A percentile compares a stretch with the other conserved stretches of the same genome.
Conservation (phyloP, 2,113 vertebrate genomes). For the Esox niger region DNA sequence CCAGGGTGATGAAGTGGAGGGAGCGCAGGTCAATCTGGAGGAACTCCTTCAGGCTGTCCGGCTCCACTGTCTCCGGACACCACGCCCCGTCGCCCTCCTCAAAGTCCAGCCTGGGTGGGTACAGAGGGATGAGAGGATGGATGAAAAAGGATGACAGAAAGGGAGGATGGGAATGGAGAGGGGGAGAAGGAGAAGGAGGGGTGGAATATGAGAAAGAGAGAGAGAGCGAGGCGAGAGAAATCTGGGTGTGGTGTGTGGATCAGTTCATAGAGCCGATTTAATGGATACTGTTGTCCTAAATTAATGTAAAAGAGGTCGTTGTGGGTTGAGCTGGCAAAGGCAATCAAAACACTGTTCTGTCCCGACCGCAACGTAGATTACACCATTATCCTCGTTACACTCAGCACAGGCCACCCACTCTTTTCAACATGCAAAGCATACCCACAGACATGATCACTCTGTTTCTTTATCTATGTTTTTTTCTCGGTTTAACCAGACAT, state of each 20-base stretch:
- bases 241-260: constrained; percentile 31
- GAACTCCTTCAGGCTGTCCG: constrained; percentile 90
- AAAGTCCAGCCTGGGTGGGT: constrained; percentile 78
- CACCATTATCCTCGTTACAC: constrained; percentile 50
- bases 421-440: not conserved
- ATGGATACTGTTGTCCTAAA: constrained; percentile 54
- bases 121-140: not conserved
- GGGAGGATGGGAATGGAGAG: not conserved
- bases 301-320: constrained; percentile 52
- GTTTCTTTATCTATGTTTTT: not conserved
- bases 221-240: constrained; percentile 23
- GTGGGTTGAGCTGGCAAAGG: constrained; percentile 37
- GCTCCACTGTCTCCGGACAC: constrained; percentile 90
- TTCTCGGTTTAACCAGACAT: not conserved
- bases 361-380: constrained; percentile 41
- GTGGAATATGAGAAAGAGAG: too few relatives aligned
- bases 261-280: constrained; percentile 29
- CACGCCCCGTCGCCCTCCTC: constrained; percentile 96
- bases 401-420: constrained; percentile 57
- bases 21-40: constrained; percentile 90
- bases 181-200: constrained; percentile 13
- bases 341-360: constrained; percentile 44
- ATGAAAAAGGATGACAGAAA: not conserved
- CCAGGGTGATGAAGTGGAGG: constrained; percentile 94
- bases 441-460: not conserved